Conservation (phyloP, 2,113 vertebrate genomes). For the Sorex fumeus region DNA sequence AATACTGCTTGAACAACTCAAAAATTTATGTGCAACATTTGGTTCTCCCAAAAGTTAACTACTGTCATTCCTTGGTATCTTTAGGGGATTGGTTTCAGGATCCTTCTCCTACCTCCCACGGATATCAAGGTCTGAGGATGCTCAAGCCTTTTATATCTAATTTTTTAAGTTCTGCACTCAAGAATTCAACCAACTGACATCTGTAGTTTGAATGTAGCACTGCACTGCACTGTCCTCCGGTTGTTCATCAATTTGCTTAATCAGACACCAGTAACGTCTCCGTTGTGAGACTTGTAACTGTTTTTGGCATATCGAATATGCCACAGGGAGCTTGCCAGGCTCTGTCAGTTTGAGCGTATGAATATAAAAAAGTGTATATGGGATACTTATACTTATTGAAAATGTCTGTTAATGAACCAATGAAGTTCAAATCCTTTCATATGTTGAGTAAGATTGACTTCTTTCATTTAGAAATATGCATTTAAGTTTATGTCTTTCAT, state of each 20-base stretch:
- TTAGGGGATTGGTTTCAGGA: not conserved
- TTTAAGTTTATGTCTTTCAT: not conserved
- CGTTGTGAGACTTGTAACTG: no score
- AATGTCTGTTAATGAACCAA: not conserved
- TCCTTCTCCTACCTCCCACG: not conserved
- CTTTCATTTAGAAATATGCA: slow-evolving; percentile 9
- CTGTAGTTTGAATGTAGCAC: no score
- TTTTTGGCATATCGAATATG: no score
- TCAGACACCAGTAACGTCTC: no score
- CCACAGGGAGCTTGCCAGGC: no score
- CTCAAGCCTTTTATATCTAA: not conserved
- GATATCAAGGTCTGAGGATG: not conserved
- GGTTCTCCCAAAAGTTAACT: not conserved
- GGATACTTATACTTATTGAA: not conserved
- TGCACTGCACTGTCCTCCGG: no score
- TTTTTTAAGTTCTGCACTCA: not conserved
- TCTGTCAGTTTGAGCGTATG: no score
- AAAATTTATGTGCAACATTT: not conserved
- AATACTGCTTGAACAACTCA: slow-evolving; percentile 57
- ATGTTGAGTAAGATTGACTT: not conserved
- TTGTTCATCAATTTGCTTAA: no score
- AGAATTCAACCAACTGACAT: not conserved
- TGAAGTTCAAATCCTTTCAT: not conserved
- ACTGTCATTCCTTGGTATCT: not conserved
- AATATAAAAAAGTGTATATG: not conserved